phyloP scores from a whole-genome alignment of 1,140 invertebrate genomes.

The Drosophila subobscura region DNA sequence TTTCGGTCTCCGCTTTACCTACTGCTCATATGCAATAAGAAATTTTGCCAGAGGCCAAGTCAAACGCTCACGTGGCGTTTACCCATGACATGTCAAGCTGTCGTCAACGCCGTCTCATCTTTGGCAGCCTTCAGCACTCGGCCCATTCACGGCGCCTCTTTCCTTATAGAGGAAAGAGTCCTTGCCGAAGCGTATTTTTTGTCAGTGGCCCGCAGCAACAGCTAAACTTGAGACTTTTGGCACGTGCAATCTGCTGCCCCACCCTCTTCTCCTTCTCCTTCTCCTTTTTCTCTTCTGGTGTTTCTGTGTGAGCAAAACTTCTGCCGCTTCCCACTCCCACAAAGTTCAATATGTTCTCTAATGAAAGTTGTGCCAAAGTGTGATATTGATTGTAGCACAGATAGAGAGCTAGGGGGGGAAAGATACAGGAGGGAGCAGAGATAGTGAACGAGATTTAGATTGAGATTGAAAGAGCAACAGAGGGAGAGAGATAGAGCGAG shows the following conservation, averaged over 20 bases:
- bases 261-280: neutral
- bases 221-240: conserved; percentile 55
- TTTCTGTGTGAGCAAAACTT: conserved; percentile 13
- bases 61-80: conserved; percentile 38
- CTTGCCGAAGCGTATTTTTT: conserved; percentile 22
- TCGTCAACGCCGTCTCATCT: conserved; percentile 36
- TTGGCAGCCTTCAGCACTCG: conserved; percentile 20
- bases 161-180: conserved; percentile 1
- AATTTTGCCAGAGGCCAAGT: conserved; percentile 45
- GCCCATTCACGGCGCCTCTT: neutral
- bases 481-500: too few relatives aligned
- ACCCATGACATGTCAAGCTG: conserved; percentile 44
- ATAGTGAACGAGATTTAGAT: neutral
- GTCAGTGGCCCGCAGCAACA: conserved; percentile 45
- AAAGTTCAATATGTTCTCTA: conserved; percentile 49
- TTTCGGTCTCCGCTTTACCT: neutral
- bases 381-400: conserved; percentile 34
- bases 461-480: too few relatives aligned
- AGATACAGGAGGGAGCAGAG: neutral
- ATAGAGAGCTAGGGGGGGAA: neutral
- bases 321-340: conserved; percentile 8
- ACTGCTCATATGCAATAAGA: conserved; percentile 45
- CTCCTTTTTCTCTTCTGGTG: conserved; percentile 5
- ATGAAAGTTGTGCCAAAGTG: conserved; percentile 50
- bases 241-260: conserved; percentile 33